Evolutionary conservation across 1,140 invertebrate species (phyloP), one percentile per base, ranked within the genome.

Genomic region (Leptonema lineaticorne): DNA sequence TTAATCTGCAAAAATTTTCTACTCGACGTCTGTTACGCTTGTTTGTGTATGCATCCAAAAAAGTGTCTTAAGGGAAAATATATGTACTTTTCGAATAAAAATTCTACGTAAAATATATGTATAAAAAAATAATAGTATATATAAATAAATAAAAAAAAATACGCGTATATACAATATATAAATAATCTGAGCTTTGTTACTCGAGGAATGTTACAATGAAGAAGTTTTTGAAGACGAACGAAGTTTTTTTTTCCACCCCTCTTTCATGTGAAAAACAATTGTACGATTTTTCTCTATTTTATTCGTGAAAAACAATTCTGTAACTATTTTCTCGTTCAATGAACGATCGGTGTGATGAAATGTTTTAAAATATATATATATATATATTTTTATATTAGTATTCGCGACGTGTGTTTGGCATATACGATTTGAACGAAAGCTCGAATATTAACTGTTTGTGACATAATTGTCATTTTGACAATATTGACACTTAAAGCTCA

Each of bases 1-100:
- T 53, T 53, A 53, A 53, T 53, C 50, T 53, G 50, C 20, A 53
- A 53, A 53, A 53, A 53, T 53, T 24, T 53, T 53, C 18, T 20
- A 53, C 4, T 8, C 22, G 14, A 20, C 27, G 50, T 53, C 50
- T 53, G 50, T 53, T 53, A 53, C 50, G 50, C 50, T 53, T 53
- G 50, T 24, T 53, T 53, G 50, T 53, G 50, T 53, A 53, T 24
- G 50, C 50, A 53, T 22, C 22, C 11, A 53, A 53, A 53, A 53
- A 26, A 33, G 37, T 41, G 11, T 41, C 37, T 14, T 14, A 9
- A 41, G 11, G 30, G 30, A 33, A 41, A 41, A n/a, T n/a, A n/a
- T n/a, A n/a, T n/a, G n/a, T n/a, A n/a, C n/a, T n/a, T n/a, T n/a
- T n/a, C n/a, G n/a, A n/a, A n/a, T n/a, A n/a, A n/a, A n/a, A n/a